Conservation (phyloP, 2,888 invertebrate species). For the Limnephilus marmoratus region DNA sequence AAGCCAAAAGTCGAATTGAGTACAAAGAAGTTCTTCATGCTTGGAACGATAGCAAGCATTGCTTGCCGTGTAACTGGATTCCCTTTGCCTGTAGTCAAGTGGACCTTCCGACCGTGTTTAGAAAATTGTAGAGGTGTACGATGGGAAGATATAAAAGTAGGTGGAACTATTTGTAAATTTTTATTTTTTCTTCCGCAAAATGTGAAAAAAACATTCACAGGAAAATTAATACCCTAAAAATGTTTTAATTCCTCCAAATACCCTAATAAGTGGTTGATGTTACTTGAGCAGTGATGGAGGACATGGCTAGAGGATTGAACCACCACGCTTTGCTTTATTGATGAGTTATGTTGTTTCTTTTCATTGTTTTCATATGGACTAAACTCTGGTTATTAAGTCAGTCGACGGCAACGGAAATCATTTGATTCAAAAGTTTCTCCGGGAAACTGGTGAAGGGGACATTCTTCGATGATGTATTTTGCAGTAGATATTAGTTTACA, state of each 20-base stretch:
- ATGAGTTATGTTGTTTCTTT: not conserved
- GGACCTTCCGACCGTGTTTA: slow-evolving; percentile 76
- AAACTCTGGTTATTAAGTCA: no score
- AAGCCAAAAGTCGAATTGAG: slow-evolving; percentile 73
- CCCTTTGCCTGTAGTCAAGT: slow-evolving; percentile 78
- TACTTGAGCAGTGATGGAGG: not conserved
- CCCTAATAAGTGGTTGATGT: not conserved
- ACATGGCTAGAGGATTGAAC: not conserved
- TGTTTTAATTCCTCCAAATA: not conserved
- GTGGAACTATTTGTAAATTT: not conserved
- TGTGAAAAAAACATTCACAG: not conserved
- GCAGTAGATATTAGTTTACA: no score
- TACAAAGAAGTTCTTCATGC: slow-evolving; percentile 71
- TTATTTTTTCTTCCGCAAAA: not conserved
- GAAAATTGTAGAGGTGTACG: slow-evolving; percentile 35
- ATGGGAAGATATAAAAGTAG: not conserved
- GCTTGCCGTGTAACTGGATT: slow-evolving; percentile 77
- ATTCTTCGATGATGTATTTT: no score
- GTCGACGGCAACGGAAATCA: no score
- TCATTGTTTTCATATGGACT: no score
- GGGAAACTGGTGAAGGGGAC: no score
- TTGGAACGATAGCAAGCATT: slow-evolving; percentile 72
- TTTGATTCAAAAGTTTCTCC: no score
- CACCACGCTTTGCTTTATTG: not conserved
- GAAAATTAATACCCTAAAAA: not conserved